Evolutionary conservation across 2,888 invertebrate species (phyloP).

Genomic region (Heliconius aoede): DNA sequence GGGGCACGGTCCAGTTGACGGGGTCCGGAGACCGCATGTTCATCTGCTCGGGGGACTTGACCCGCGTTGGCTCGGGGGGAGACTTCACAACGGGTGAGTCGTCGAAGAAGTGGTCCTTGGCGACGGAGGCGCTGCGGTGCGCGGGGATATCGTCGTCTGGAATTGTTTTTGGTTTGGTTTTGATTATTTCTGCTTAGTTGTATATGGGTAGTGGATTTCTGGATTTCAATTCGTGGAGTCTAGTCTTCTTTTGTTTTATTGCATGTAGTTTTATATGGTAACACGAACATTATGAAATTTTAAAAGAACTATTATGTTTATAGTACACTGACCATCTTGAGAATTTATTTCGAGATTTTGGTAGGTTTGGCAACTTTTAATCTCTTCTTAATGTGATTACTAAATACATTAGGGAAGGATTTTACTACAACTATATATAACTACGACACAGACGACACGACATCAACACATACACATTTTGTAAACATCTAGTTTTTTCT

Average conservation of each 20-base stretch:
- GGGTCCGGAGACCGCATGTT: conserved; percentile 96
- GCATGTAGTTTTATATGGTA: too few species aligned
- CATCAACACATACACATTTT: conserved; percentile 27
- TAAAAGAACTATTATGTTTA: background rate
- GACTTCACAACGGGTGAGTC: conserved; percentile 91
- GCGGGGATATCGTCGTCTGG: conserved; percentile 77
- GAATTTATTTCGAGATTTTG: background rate
- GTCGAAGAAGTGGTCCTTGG: conserved; percentile 81
- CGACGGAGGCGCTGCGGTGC: conserved; percentile 80
- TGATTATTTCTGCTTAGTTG: background rate
- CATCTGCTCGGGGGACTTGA: conserved; percentile 96
- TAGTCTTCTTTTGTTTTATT: background rate
- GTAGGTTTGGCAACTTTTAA: background rate
- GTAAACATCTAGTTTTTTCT: background rate
- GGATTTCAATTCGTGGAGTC: background rate
- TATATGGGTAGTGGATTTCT: background rate
- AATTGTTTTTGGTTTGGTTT: conserved; percentile 46
- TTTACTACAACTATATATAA: conserved; percentile 24
- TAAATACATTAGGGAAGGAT: background rate
- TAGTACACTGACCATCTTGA: background rate
- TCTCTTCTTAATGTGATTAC: too few species aligned
- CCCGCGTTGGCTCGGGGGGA: conserved; percentile 95
- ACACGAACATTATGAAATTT: too few species aligned
- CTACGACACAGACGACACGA: conserved; percentile 44
- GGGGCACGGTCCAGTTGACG: conserved; percentile 96